Percentiles rank a stretch among this genome's conserved stretches.
phyloP scores from a whole-genome alignment of 2,113 vertebrate species.

The Atrichornis clamosus region DNA sequence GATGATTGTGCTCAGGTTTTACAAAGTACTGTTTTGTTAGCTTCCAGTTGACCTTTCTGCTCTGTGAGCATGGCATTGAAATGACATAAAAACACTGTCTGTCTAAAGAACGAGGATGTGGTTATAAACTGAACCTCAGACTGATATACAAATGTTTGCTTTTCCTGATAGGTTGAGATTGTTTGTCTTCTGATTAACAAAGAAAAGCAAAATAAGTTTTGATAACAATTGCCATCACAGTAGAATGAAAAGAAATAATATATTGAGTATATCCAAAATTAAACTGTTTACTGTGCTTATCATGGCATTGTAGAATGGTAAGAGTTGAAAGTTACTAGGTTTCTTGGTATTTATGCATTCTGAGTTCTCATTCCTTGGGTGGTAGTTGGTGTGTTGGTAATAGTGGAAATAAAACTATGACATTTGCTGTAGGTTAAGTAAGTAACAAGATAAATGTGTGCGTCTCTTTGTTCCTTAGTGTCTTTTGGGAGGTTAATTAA shows the following conservation, averaged over 20 bases:
- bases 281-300: neutral
- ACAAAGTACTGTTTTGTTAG: conserved; percentile 12
- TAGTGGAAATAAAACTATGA: neutral
- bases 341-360: neutral
- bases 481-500: neutral
- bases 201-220: neutral
- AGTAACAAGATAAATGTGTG: neutral
- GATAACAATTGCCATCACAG: neutral
- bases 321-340: neutral
- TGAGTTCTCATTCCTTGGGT: neutral
- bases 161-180: neutral
- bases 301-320: neutral
- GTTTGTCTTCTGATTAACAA: neutral
- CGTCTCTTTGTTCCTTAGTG: neutral
- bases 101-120: neutral
- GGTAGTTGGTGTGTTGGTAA: neutral
- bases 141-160: neutral
- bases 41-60: conserved; percentile 9
- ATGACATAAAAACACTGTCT: neutral
- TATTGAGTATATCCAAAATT: neutral
- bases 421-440: neutral
- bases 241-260: neutral
- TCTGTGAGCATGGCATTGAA: neutral
- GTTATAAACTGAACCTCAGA: neutral
- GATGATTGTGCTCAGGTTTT: neutral